These are phyloP conservation scores for Sebastes hubbsi DNA, from an alignment of 2,797 vertebrate genomes.

Conservation along the genomic window DNA sequence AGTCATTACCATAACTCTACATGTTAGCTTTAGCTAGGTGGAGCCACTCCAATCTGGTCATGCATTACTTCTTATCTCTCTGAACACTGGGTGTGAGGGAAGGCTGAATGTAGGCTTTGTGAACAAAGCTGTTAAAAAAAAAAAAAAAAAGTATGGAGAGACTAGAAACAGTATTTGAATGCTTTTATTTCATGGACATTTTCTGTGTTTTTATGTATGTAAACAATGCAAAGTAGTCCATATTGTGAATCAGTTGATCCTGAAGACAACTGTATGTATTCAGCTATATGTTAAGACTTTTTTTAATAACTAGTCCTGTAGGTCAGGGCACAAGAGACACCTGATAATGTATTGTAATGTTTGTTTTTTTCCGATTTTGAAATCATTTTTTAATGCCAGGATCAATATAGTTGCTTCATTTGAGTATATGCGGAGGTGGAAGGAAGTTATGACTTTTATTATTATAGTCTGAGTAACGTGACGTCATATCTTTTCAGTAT, in stretches of 20 bases:
- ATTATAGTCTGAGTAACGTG: no score
- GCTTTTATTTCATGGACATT: background rate
- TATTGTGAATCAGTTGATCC: background rate
- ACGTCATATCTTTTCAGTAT: no score
- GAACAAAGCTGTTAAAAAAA: slow-evolving; percentile 1
- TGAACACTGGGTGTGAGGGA: slow-evolving; percentile 16
- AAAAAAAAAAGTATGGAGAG: background rate
- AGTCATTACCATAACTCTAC: slow-evolving; percentile 20
- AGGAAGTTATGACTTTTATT: no score
- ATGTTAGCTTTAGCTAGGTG: slow-evolving; percentile 43
- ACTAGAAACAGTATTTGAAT: background rate
- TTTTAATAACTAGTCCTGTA: no score
- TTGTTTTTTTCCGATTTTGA: no score
- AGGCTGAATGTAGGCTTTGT: slow-evolving; percentile 39
- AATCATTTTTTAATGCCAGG: no score
- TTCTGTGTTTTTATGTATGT: background rate
- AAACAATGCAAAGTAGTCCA: background rate
- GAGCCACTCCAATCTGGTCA: slow-evolving; percentile 49
- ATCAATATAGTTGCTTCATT: no score
- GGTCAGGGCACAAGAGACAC: background rate
- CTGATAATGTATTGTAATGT: no score
- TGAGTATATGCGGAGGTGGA: no score
- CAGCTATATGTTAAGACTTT: background rate
- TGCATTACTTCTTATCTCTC: slow-evolving; percentile 59
- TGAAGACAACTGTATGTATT: background rate